phyloP scores from a whole-genome alignment of 2,113 vertebrate genomes.

The Polyodon spathula region DNA sequence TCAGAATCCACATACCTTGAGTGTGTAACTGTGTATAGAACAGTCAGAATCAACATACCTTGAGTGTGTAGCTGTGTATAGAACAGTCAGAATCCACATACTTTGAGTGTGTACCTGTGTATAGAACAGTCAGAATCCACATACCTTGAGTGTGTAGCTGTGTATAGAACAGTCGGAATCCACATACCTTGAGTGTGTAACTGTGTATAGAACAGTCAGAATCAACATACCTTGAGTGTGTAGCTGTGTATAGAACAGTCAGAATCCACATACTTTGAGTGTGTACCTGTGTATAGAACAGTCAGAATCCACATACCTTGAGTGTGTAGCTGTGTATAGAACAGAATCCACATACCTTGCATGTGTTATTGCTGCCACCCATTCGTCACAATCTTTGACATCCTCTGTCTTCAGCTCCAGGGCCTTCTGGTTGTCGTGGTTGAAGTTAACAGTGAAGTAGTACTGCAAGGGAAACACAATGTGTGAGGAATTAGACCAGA shows the following conservation, averaged over 20 bases:
- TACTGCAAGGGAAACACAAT: slow-evolving; percentile 58
- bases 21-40: too few species aligned
- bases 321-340: too few species aligned
- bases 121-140: background rate
- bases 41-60: too few species aligned
- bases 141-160: too few species aligned
- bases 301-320: too few species aligned
- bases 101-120: background rate
- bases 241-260: too few species aligned
- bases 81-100: background rate
- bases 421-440: slow-evolving; percentile 88
- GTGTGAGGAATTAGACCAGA: slow-evolving; percentile 2
- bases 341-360: slow-evolving; percentile 71
- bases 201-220: slow-evolving; percentile 81
- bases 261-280: too few species aligned
- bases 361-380: slow-evolving; percentile 86
- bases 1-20: too few species aligned
- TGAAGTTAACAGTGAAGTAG: slow-evolving; percentile 90
- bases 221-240: too few species aligned
- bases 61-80: background rate
- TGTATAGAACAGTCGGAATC: too few species aligned
- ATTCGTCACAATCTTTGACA: slow-evolving; percentile 89
- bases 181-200: slow-evolving; percentile 87
- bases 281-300: slow-evolving; percentile 68
- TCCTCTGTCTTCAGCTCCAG: slow-evolving; percentile 89